These are phyloP conservation scores for Fistularia commersonii DNA, from an alignment of 2,797 vertebrate species.

Conservation along the genomic window DNA sequence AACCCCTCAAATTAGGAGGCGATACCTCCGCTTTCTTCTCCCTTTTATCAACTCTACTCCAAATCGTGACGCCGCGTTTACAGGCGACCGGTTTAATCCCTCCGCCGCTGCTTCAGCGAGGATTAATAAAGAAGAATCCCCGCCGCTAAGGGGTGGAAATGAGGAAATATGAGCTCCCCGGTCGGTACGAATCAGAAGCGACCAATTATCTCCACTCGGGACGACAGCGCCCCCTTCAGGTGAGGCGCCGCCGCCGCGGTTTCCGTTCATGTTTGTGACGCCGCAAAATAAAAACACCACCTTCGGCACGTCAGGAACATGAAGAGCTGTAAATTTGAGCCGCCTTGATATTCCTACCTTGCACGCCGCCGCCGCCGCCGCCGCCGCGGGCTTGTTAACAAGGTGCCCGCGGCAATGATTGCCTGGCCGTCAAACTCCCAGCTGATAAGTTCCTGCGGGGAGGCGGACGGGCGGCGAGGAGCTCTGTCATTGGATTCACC, in stretches of 20 bases:
- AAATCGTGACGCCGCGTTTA: no score
- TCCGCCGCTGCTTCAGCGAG: slow-evolving; percentile 17
- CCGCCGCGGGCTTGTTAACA: slow-evolving; percentile 70
- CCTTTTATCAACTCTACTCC: slow-evolving; percentile 33
- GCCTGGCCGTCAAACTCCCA: slow-evolving; percentile 65
- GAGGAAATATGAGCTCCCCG: slow-evolving; percentile 50
- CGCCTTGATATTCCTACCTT: slow-evolving; percentile 54
- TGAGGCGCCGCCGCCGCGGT: no score
- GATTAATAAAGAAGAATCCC: no score
- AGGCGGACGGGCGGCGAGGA: slow-evolving; percentile 20
- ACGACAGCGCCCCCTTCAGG: slow-evolving; percentile 20
- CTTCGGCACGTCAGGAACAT: not conserved
- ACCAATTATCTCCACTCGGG: slow-evolving; percentile 53
- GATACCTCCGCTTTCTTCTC: slow-evolving; percentile 30
- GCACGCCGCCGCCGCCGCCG: slow-evolving; percentile 52
- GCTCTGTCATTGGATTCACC: slow-evolving; percentile 61
- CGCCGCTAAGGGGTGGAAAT: no score
- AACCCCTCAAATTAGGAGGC: slow-evolving; percentile 42
- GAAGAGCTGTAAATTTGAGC: slow-evolving; percentile 30
- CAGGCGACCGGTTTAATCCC: no score
- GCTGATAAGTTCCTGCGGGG: slow-evolving; percentile 67
- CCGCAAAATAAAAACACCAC: slow-evolving; percentile 11
- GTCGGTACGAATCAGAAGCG: slow-evolving; percentile 35
- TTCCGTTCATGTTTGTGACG: no score
- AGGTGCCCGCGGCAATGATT: slow-evolving; percentile 68